Conservation (phyloP, 2,888 invertebrate species). For the Pseudoips prasinana region DNA sequence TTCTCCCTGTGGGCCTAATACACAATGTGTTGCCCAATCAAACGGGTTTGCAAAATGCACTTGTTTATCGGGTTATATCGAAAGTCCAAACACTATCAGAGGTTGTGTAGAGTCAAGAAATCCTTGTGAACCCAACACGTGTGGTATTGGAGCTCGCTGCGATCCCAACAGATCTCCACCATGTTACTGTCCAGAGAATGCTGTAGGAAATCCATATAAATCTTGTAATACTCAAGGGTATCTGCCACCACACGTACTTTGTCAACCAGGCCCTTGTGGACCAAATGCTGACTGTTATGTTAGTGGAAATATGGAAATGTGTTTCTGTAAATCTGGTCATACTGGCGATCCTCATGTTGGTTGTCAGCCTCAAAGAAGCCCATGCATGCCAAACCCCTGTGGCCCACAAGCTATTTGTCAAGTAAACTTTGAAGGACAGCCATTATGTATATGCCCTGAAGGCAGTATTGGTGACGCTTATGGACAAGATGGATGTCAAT, state of each 20-base stretch:
- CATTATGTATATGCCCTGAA: constrained; percentile 87
- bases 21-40: constrained; percentile 88
- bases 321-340: constrained; percentile 89
- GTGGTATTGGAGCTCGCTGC: constrained; percentile 89
- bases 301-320: constrained; percentile 90
- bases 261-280: constrained; percentile 92
- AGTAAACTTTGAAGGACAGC: constrained; percentile 85
- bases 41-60: constrained; percentile 95
- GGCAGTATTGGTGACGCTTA: constrained; percentile 90
- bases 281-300: constrained; percentile 92
- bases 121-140: constrained; percentile 91
- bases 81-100: constrained; percentile 93
- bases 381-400: constrained; percentile 91
- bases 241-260: constrained; percentile 83
- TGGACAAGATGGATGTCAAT: constrained; percentile 86
- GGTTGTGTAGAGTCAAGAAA: constrained; percentile 91
- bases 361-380: constrained; percentile 86
- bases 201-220: constrained; percentile 91
- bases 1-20: constrained; percentile 94
- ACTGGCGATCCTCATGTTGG: constrained; percentile 90
- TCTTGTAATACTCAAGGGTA: constrained; percentile 83
- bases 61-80: constrained; percentile 90
- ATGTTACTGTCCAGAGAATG: constrained; percentile 93
- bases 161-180: constrained; percentile 89
- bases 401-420: constrained; percentile 89